Evolutionary conservation across 2,888 invertebrate species (phyloP), one percentile per base, ranked within the genome.

Genomic region (Athalia circularis): DNA sequence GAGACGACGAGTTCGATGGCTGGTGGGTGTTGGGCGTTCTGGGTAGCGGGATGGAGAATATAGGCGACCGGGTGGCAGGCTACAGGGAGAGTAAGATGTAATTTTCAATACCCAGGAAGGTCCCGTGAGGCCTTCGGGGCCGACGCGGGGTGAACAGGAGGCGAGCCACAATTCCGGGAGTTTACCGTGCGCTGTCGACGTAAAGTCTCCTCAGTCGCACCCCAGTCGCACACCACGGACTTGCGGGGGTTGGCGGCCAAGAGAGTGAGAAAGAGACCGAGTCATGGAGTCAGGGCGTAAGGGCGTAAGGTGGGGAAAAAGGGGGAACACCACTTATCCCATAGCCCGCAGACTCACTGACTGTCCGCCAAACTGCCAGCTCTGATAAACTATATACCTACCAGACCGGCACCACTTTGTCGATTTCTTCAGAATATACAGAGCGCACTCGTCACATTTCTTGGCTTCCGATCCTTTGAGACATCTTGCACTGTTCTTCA

Each of bases 161-260:
- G 87, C 43, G 85, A 86, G 85, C 86, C 87, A 89, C 89, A 88
- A 89, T 88, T 89, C 88, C 84, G 85, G 86, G 87, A 88, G 85
- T 89, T 89, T 89, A 89, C 87, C 87, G 88, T 86, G 86, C 84
- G 84, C 88, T 87, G 89, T 89, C 89, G 87, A 87, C 89, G 88
- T 89, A 89, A 89, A 89, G 88, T 89, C 87, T 88, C 87, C 86
- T 87, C 88, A 86, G 88, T 87, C 86, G 85, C 86, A 83, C 85
- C 85, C 86, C 83, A 84, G 81, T 84, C 82, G 83, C 52, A 75
- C 48, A 72, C 75, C 29, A 52, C 62, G 11, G 8, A 61, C 48
- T 50, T 61, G 75, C 62, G 75, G 75, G 61, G 50, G 64, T 50
- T 47, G 59, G 47, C 13, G n/a, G 62, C 43, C 15, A 29, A 15